Conservation (phyloP, 2,113 vertebrate species). For the Anser cygnoides region DNA sequence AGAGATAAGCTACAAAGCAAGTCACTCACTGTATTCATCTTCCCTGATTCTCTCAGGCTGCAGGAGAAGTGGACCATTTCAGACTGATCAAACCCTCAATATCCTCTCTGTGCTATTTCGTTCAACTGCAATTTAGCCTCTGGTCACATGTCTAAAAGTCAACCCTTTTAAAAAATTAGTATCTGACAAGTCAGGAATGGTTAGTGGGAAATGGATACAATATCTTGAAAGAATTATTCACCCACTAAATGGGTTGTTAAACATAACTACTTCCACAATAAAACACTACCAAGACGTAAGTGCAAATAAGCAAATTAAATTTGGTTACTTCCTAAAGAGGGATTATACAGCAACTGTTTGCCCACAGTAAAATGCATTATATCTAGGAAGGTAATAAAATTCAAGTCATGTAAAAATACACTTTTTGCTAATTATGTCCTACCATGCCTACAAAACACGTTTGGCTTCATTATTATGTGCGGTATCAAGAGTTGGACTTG, state of each 20-base stretch:
- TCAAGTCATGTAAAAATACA: slow-evolving; percentile 3
- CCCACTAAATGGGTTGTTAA: not conserved
- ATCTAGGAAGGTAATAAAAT: not conserved
- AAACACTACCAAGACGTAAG: not conserved
- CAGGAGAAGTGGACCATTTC: slow-evolving; percentile 10
- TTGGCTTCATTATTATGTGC: not conserved
- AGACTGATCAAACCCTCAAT: not conserved
- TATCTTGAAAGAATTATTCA: not conserved
- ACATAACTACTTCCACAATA: not conserved
- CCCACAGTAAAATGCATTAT: not conserved
- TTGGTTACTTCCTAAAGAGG: not conserved
- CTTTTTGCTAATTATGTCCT: slow-evolving; percentile 3
- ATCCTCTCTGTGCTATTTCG: not conserved
- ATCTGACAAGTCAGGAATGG: not conserved
- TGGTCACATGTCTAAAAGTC: not conserved
- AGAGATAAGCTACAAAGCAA: not conserved
- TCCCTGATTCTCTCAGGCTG: not conserved
- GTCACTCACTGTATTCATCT: not conserved
- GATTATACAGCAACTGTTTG: not conserved
- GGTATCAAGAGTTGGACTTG: too few relatives aligned
- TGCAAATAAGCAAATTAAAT: not conserved
- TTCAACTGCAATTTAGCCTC: not conserved
- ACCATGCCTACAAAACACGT: not conserved
- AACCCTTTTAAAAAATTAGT: not conserved
- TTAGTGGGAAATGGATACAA: not conserved